Evolutionary conservation across 1,140 invertebrate species (phyloP).

Genomic region (Drosophila lini): DNA sequence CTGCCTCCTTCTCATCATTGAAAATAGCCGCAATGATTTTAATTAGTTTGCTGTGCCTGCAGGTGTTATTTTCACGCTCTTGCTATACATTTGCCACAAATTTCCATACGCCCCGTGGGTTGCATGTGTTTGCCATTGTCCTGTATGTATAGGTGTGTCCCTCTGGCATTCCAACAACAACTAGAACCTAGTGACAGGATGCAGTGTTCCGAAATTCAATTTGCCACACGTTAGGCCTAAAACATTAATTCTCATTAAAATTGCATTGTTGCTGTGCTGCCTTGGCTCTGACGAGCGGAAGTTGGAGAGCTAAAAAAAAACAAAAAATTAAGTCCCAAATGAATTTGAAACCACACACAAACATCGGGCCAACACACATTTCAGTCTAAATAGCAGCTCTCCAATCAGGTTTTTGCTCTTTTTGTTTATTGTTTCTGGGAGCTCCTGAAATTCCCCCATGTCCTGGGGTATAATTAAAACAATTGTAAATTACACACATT

Average conservation of each 20-base stretch:
- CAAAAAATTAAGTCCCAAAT: conserved; percentile 22
- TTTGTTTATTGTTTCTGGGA: conserved; percentile 21
- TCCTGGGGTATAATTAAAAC: conserved; percentile 39
- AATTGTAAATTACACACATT: conserved; percentile 46
- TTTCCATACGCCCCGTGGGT: conserved; percentile 11
- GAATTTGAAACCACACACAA: conserved; percentile 22
- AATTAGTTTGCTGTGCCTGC: conserved; percentile 64
- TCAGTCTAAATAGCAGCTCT: conserved; percentile 6
- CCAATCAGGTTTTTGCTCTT: conserved; percentile 20
- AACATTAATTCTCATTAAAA: conserved; percentile 72
- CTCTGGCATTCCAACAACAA: conserved; percentile 13
- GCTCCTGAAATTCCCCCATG: background rate
- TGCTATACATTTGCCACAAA: conserved; percentile 35
- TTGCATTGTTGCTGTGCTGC: conserved; percentile 45
- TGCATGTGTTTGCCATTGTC: conserved; percentile 3
- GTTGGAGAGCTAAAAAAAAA: conserved; percentile 25
- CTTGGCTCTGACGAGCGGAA: conserved; percentile 45
- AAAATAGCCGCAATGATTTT: conserved; percentile 54
- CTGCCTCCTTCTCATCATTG: background rate
- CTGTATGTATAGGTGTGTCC: background rate
- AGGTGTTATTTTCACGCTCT: conserved; percentile 68
- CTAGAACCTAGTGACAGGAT: background rate
- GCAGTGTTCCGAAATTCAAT: conserved; percentile 57
- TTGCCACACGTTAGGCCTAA: conserved; percentile 49
- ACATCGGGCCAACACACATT: background rate